A percentile compares a stretch with the other conserved stretches of the same genome.
phyloP scores from a whole-genome alignment of 2,113 vertebrate genomes.

The Gyps fulvus region DNA sequence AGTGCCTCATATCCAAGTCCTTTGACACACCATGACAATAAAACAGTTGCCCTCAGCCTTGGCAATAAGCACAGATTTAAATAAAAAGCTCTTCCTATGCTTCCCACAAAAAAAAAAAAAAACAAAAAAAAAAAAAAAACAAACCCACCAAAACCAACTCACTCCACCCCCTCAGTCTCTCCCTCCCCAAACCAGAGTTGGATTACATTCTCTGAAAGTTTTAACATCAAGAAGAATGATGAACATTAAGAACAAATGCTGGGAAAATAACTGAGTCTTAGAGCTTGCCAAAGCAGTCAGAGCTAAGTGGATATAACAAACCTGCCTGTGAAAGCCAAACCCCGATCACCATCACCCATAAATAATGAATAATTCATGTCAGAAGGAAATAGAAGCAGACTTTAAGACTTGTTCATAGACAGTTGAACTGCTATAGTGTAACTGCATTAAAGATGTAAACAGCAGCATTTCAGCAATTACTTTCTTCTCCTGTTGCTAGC shows the following conservation, averaged over 20 bases:
- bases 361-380: slow-evolving; percentile 42
- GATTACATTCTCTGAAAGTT: neutral
- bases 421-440: slow-evolving; percentile 10
- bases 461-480: neutral
- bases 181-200: neutral
- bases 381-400: neutral
- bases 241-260: neutral
- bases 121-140: neutral
- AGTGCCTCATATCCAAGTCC: neutral
- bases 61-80: neutral
- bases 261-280: neutral
- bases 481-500: neutral
- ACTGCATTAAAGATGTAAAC: slow-evolving; percentile 36
- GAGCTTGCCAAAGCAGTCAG: slow-evolving; percentile 21
- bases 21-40: neutral
- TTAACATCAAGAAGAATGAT: neutral
- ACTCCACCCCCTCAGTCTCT: neutral
- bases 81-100: neutral
- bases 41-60: neutral
- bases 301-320: slow-evolving; percentile 46
- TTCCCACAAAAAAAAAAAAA: neutral
- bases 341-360: slow-evolving; percentile 11
- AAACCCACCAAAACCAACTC: neutral
- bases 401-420: slow-evolving; percentile 20
- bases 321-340: slow-evolving; percentile 34